Conservation (phyloP, 2,888 invertebrate species). For the Operophtera brumata region DNA sequence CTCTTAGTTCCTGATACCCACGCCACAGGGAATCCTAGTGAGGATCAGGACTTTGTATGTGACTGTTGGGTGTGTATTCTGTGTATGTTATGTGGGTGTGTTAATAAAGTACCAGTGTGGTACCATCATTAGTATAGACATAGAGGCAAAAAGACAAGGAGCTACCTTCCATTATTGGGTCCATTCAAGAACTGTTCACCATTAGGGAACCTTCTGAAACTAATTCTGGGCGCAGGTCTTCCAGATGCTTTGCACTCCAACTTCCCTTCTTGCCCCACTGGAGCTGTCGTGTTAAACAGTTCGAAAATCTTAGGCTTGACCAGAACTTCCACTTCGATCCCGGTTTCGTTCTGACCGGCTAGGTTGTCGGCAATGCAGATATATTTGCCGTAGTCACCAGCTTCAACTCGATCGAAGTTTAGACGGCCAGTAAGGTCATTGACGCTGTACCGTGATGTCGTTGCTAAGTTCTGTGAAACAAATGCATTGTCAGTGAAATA, state of each 20-base stretch:
- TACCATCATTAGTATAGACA: too few species aligned
- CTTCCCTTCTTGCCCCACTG: constrained; percentile 82
- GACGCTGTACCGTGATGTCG: constrained; percentile 83
- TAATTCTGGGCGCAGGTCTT: constrained; percentile 88
- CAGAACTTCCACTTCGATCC: constrained; percentile 85
- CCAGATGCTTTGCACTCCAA: constrained; percentile 90
- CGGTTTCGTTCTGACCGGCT: constrained; percentile 86
- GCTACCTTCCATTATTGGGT: constrained; percentile 77
- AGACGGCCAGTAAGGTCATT: constrained; percentile 86
- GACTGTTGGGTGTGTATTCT: too few species aligned
- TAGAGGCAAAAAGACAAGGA: not conserved
- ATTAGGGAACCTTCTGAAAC: constrained; percentile 88
- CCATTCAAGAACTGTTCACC: constrained; percentile 84
- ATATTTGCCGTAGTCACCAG: constrained; percentile 89
- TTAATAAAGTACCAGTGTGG: too few species aligned
- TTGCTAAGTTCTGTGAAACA: constrained; percentile 82
- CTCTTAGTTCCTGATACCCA: too few species aligned
- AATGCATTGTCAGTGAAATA: not conserved
- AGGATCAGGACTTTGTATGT: too few species aligned
- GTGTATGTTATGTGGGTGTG: too few species aligned
- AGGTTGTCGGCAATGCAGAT: constrained; percentile 90
- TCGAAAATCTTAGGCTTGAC: constrained; percentile 91
- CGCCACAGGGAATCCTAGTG: too few species aligned
- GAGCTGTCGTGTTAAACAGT: constrained; percentile 85
- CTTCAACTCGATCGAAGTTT: constrained; percentile 86